Evolutionary conservation across 1,140 invertebrate species (phyloP), one percentile per base, ranked within the genome.

Genomic region (Pseudoatta argentina): DNA sequence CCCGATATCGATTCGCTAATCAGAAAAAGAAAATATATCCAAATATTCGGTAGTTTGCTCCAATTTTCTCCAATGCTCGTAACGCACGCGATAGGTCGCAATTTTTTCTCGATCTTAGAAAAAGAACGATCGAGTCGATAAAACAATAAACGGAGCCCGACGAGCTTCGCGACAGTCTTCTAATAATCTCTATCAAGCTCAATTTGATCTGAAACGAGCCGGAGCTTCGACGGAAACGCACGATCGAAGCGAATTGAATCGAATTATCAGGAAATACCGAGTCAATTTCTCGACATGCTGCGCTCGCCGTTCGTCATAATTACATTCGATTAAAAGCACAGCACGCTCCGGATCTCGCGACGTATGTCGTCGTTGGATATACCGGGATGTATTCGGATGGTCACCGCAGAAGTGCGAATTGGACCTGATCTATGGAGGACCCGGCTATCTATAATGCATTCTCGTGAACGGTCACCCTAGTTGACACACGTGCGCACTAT

Each of bases 361-460:
- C 77, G 30, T 63, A 81, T 61, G 85, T 57, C 51, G 73, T 61
- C 53, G 87, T 76, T 72, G 71, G 76, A 71, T 76, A 39, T 27
- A 77, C 61, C 69, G 48, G 24, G 51, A 30, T 39, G 73, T 73
- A 83, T 67, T 73, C 87, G 76, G 18, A 39, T n/a, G 18, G 48
- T 34, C 51, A 14, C 30, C 88, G 85, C 85, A 89, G 61, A 87
- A 91, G 85, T 87, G 89, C 90, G 89, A 91, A 91, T 91, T 91
- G 81, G 64, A 78, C 48, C 86, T 83, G 89, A 90, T 90, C 88
- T 89, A 90, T 88, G 86, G 86, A 90, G 86, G 72, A 86, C 18
- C 86, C 71, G 66, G 82, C 87, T 88, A 91, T 91, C 89, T 91
- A 86, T 91, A 91, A 91, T 91, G 89, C 82, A 90, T 90, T 86